Base-by-base conservation (phyloP, 2,113 vertebrate species). In the Xiphophorus couchianus region DNA sequence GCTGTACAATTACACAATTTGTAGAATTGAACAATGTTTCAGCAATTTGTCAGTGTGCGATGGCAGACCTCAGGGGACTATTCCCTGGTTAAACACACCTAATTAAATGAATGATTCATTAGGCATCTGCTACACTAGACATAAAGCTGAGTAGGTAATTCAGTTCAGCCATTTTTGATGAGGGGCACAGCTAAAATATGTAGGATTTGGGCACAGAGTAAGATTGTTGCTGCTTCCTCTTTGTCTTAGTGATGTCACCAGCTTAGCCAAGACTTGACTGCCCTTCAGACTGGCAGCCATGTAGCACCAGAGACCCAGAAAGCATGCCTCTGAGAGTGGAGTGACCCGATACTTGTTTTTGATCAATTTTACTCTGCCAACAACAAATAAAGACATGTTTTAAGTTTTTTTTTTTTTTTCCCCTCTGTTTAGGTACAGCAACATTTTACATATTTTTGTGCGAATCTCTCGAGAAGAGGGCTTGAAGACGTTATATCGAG, bases 391-490 rank as follows among this genome's bases (percentile, higher is more conserved):
- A 48, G 6, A 51, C 44, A 33, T 29, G 27, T 62, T 37, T 37
- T 54, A 6, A 19, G 51, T 9, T 58, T 8, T 58, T 0, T 9
- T 58, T 8, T 58, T 0, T 48, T 25, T 44, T 27, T 1, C 44
- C 61, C 28, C 17, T 27, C 10, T 80, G 31, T 76, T 58, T 78
- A 99, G 98, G 98, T 99, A 99, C 91, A 96, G 98, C 89, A 99
- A 96, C 86, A 99, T 99, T 44, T 83, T 98, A 29, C 96, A 99
- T 0, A 97, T 99, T 28, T 99, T 99, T 87, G 94, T 96, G 62
- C 96, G 97, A 0, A 99, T 99, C 83, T 97, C 97, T 3, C 94
- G 93, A 3, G 98, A 99, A 71, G 98, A 99, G 67, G 98, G 98
- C 0, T 39, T 97, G 84, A 96, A 95, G 90, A 97, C 98, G 0